Percentiles rank a stretch among this genome's conserved stretches.
Conservation (phyloP, 2,113 vertebrate species). For the Miniopterus natalensis region DNA sequence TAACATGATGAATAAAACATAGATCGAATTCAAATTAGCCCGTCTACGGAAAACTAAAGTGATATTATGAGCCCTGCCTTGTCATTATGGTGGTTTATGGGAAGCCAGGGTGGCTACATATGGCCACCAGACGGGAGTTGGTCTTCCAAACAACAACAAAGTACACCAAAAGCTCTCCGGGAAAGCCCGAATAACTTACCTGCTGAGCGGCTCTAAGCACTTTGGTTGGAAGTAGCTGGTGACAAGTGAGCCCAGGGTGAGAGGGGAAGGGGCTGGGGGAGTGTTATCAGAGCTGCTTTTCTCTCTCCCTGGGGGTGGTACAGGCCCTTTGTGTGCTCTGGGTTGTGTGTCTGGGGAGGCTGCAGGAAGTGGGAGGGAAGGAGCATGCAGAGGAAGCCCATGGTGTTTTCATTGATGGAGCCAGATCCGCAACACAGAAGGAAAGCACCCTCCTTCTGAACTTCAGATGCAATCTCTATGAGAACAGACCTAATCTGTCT, state of each 20-base stretch:
- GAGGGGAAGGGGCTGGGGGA: no score
- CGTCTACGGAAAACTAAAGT: background rate
- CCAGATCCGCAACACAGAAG: rapidly evolving
- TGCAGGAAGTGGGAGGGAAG: background rate
- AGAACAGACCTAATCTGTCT: background rate
- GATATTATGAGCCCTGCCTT: background rate
- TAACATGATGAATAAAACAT: background rate
- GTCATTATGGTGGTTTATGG: background rate
- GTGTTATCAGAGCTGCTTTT: background rate
- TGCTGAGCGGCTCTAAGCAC: slow-evolving; percentile 34
- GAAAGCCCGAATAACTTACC: slow-evolving; percentile 51
- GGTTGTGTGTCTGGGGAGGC: background rate
- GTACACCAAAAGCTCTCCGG: slow-evolving; percentile 34
- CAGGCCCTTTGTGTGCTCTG: background rate
- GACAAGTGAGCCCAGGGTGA: slow-evolving; percentile 55
- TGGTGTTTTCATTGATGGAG: background rate
- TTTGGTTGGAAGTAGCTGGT: slow-evolving; percentile 72
- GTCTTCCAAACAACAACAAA: slow-evolving; percentile 73
- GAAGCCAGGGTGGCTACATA: slow-evolving; percentile 3
- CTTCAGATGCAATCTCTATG: rapidly evolving
- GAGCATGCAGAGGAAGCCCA: rapidly evolving
- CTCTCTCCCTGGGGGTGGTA: background rate
- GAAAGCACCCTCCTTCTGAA: background rate
- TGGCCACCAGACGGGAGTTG: slow-evolving; percentile 77
- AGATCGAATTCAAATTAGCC: slow-evolving; percentile 53